Conservation (phyloP, 2,888 invertebrate species). For the Scelioninae gen. 1 region DNA sequence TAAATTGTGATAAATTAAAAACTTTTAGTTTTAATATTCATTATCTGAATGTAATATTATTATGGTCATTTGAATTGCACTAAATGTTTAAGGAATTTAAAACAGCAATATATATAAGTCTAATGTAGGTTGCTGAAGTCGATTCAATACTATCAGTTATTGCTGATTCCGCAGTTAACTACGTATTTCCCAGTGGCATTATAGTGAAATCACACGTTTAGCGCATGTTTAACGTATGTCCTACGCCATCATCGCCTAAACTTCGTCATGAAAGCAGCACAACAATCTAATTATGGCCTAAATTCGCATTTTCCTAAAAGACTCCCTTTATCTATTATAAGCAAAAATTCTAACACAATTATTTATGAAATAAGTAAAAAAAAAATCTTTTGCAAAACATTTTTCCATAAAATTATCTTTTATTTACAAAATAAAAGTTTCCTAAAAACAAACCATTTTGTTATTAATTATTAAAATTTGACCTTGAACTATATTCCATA, state of each 20-base stretch:
- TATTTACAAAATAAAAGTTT: too few relatives aligned
- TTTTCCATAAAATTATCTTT: too few relatives aligned
- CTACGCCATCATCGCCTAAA: constrained; percentile 2
- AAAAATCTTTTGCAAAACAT: too few relatives aligned
- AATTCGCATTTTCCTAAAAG: background rate
- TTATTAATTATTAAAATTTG: too few relatives aligned
- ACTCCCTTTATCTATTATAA: background rate
- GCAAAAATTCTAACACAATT: background rate
- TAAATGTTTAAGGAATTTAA: too few relatives aligned
- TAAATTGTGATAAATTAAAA: too few relatives aligned
- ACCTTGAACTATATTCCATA: too few relatives aligned
- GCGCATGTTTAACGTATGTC: constrained; percentile 8
- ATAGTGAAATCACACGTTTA: constrained; percentile 16
- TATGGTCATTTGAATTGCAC: too few relatives aligned
- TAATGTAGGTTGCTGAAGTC: background rate
- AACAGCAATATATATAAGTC: too few relatives aligned
- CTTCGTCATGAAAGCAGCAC: constrained; percentile 13
- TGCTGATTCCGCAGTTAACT: background rate
- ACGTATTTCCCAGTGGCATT: constrained; percentile 11
- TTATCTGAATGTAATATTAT: too few relatives aligned
- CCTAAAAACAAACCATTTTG: too few relatives aligned
- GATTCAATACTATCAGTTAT: constrained; percentile 6
- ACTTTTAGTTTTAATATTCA: too few relatives aligned
- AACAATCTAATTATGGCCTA: constrained; percentile 19
- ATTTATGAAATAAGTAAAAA: background rate